These are phyloP conservation scores for Leucopternis melanops DNA, from an alignment of 2,113 vertebrate species.

Conservation along the genomic window DNA sequence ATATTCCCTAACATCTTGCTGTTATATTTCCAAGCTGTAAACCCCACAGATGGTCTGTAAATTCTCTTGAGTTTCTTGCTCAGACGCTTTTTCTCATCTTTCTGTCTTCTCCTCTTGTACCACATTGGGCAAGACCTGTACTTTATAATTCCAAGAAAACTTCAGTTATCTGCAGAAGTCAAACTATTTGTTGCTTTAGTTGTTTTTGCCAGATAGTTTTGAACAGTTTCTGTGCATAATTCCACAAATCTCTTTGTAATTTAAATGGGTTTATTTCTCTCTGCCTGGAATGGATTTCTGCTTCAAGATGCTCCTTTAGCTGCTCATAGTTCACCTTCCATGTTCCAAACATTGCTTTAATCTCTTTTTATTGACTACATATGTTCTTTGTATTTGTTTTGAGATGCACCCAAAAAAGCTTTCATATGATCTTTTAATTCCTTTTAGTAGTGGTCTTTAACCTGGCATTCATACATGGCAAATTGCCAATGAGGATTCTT, in stretches of 20 bases:
- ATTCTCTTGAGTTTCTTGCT: background rate
- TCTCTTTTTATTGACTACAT: background rate
- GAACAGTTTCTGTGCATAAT: background rate
- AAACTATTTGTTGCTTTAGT: background rate
- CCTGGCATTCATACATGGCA: background rate
- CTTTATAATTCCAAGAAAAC: background rate
- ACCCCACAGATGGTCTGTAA: background rate
- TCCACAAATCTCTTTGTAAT: background rate
- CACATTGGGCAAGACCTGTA: background rate
- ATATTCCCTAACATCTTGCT: background rate
- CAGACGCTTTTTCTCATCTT: background rate
- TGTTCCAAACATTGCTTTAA: background rate
- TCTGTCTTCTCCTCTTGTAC: background rate
- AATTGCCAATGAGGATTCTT: background rate
- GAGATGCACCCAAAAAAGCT: background rate
- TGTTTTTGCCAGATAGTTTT: background rate
- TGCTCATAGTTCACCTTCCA: background rate
- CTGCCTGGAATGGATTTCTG: background rate
- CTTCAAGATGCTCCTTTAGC: slow-evolving; percentile 5
- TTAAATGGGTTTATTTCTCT: background rate
- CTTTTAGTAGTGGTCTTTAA: background rate
- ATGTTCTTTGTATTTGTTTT: background rate
- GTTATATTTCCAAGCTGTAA: background rate
- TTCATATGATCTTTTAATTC: background rate
- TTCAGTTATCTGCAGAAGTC: background rate